Percentiles rank a stretch among this genome's conserved stretches.
phyloP scores from a whole-genome alignment of 2,113 vertebrate genomes.

The Meleagris gallopavo region DNA sequence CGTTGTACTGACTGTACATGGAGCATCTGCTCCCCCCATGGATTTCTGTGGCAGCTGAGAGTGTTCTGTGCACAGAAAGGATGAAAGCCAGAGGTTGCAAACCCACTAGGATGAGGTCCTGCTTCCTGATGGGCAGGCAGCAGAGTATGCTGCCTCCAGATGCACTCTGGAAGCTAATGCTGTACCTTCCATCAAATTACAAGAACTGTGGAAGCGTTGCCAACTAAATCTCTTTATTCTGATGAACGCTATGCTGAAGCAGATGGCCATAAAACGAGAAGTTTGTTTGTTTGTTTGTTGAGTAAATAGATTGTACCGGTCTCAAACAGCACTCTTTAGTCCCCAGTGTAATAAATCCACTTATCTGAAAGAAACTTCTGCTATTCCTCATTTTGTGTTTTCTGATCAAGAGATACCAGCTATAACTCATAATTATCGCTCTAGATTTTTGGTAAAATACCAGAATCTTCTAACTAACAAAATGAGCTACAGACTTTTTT shows the following conservation, averaged over 20 bases:
- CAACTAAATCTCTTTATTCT: neutral
- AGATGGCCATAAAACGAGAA: constrained; percentile 17
- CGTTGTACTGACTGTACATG: neutral
- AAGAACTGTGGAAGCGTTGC: neutral
- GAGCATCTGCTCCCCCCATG: neutral
- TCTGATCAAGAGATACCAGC: neutral
- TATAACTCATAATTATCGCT: neutral
- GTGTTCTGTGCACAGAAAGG: fast-evolving
- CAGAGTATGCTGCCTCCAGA: neutral
- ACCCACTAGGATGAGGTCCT: neutral
- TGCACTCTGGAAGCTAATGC: neutral
- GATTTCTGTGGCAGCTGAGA: neutral
- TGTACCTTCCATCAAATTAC: neutral
- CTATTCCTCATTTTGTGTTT: neutral
- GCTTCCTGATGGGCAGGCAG: neutral
- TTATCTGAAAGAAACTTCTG: neutral
- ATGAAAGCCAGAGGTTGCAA: neutral
- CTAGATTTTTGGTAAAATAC: neutral
- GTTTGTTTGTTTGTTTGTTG: neutral
- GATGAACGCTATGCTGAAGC: neutral
- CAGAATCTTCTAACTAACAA: neutral
- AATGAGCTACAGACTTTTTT: neutral
- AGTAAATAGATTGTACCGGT: neutral
- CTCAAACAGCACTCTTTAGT: neutral
- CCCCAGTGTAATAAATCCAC: neutral